These are phyloP conservation scores for Dysmachus trigonus DNA, from an alignment of 2,888 invertebrate genomes.

Conservation along the genomic window DNA sequence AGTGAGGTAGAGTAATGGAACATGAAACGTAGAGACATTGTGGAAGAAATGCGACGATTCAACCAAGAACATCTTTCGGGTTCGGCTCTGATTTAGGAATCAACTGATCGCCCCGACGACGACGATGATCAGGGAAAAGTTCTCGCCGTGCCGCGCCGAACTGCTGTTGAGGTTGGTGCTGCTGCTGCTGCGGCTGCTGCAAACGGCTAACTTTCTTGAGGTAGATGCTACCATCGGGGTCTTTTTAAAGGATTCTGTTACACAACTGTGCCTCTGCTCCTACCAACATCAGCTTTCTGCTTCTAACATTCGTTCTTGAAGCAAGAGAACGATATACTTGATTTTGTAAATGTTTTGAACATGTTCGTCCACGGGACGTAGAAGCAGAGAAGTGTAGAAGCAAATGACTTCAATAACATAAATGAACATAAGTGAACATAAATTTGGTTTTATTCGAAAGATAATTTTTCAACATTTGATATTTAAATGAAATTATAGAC, in stretches of 20 bases:
- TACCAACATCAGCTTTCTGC: background rate
- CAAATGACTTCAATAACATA: too few species aligned
- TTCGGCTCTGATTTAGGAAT: conserved; percentile 24
- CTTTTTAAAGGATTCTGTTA: conserved; percentile 12
- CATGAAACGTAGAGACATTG: conserved; percentile 14
- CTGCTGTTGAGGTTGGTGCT: background rate
- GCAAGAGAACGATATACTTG: background rate
- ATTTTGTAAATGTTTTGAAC: background rate
- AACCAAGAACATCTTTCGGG: background rate
- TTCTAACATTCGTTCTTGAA: background rate
- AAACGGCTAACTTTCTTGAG: background rate
- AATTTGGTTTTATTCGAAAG: too few species aligned
- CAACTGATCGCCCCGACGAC: conserved; percentile 17
- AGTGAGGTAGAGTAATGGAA: conserved; percentile 17
- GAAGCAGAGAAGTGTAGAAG: background rate
- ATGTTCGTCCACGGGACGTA: background rate
- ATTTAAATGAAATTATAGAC: too few species aligned
- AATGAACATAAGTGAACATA: too few species aligned
- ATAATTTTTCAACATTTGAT: too few species aligned
- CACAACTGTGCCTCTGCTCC: background rate
- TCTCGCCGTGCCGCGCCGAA: background rate
- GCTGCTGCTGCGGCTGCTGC: background rate
- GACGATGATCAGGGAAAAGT: conserved; percentile 11
- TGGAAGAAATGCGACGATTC: conserved; percentile 20
- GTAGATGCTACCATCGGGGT: conserved; percentile 5